Base-by-base conservation (phyloP, 1,140 invertebrate genomes). In the Linepithema humile region DNA sequence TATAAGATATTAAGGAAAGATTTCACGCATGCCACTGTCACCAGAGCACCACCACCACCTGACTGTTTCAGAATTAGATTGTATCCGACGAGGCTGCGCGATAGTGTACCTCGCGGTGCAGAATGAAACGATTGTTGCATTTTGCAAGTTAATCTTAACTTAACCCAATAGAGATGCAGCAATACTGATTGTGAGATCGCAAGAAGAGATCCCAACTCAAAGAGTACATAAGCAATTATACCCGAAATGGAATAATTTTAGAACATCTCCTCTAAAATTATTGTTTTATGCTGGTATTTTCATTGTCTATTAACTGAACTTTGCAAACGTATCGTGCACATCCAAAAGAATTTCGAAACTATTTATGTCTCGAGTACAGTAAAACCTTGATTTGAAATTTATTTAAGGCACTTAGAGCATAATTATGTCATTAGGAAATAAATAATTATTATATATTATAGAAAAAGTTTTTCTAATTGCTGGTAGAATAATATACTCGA, bases 21-120 rank as follows among this genome's bases (percentile, higher is more conserved):
- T 89, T 85, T 62, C 83, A 86, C 86, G 89, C 92, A 93, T 93
- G 92, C 91, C 91, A 92, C 86, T 91, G 86, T 92, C 90, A 91
- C 88, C 90, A 88, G 75, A 80, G 77, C 86, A 92, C 92, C 91
- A 93, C 90, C 92, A 93, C 90, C 92, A 93, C 90, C 91, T 83
- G 69, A 89, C 78, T 89, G 90, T 62, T 78, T 88, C 55, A 83
- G 60, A 74, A 88, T 88, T 89, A 89, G 87, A 88, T 53, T 3
- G 17, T 55, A 40, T 83, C 26, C 45, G 29, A 35, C 29, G 48
- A 82, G 77, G 53, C 45, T 87, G 59, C 53, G 15, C 60, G 40
- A 35, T 67, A 45, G 20, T 38, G 65, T 62, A 62, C 12, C 50
- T 57, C 7, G 29, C 43, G n/a, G 57, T 4, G 10, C 10, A 9